phyloP scores from a whole-genome alignment of 2,113 vertebrate genomes.

The Chroicocephalus ridibundus region DNA sequence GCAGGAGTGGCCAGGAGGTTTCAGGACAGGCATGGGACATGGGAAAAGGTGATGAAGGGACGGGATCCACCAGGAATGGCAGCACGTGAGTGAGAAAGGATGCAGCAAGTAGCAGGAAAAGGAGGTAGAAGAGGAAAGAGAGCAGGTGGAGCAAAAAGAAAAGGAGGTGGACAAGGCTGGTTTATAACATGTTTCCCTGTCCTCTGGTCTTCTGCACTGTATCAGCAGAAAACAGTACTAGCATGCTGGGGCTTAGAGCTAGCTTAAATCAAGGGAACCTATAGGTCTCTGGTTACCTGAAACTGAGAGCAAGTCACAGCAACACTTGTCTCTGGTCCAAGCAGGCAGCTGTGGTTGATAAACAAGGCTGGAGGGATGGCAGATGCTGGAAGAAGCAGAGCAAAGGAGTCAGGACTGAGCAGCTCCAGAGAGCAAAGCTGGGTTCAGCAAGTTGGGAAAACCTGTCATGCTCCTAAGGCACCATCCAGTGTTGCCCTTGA shows the following conservation, averaged over 20 bases:
- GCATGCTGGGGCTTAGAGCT: not conserved
- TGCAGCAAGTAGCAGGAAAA: not conserved
- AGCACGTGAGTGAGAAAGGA: not conserved
- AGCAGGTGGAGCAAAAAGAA: not conserved
- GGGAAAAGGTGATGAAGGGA: not conserved
- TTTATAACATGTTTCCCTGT: not conserved
- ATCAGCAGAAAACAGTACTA: not conserved
- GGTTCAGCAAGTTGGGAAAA: not conserved
- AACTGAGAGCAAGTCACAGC: not conserved
- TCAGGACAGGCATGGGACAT: not conserved
- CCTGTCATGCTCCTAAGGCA: not conserved
- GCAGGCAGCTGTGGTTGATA: not conserved
- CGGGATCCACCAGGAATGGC: accelerated
- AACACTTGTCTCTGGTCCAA: not conserved
- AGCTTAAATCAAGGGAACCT: not conserved
- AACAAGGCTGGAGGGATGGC: not conserved
- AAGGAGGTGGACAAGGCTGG: not conserved
- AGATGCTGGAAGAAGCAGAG: not conserved
- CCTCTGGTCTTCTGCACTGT: not conserved
- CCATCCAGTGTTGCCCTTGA: not conserved
- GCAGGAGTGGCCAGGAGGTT: not conserved
- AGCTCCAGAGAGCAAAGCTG: not conserved
- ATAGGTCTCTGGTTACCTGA: not conserved
- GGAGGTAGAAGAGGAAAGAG: not conserved
- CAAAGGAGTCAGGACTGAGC: not conserved